These are phyloP conservation scores for Meghimatium bilineatum DNA, from an alignment of 2,888 invertebrate species.

Conservation along the genomic window DNA sequence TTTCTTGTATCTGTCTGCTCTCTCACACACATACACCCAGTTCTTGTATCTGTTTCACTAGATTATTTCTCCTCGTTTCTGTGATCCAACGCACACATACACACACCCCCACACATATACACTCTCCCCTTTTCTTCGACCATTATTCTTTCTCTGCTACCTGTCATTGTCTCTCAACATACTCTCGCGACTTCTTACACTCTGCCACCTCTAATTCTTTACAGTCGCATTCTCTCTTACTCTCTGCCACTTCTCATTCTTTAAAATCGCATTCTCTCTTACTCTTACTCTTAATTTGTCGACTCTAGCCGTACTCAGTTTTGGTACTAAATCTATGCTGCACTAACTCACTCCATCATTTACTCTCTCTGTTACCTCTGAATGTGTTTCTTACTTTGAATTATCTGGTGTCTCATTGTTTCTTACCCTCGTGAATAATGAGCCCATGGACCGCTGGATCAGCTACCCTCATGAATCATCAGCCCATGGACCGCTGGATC, in stretches of 20 bases:
- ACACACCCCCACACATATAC: conserved; percentile 9
- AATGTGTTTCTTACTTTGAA: not conserved
- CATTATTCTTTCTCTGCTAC: too few relatives aligned
- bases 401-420: too few relatives aligned
- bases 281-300: too few relatives aligned
- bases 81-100: conserved; percentile 15
- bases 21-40: not conserved
- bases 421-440: too few relatives aligned
- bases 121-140: not conserved
- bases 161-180: not conserved
- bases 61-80: too few relatives aligned
- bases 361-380: not conserved
- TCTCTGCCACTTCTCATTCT: too few relatives aligned
- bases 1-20: not conserved
- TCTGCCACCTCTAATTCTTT: not conserved
- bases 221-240: not conserved
- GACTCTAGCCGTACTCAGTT: not conserved
- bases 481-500: too few relatives aligned
- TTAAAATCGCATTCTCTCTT: not conserved
- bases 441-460: too few relatives aligned
- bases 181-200: not conserved
- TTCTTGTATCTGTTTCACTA: too few relatives aligned
- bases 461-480: too few relatives aligned
- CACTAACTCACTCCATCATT: not conserved
- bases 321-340: not conserved